Base-by-base conservation (phyloP, 2,888 invertebrate species). In the Ectobius pallidus region DNA sequence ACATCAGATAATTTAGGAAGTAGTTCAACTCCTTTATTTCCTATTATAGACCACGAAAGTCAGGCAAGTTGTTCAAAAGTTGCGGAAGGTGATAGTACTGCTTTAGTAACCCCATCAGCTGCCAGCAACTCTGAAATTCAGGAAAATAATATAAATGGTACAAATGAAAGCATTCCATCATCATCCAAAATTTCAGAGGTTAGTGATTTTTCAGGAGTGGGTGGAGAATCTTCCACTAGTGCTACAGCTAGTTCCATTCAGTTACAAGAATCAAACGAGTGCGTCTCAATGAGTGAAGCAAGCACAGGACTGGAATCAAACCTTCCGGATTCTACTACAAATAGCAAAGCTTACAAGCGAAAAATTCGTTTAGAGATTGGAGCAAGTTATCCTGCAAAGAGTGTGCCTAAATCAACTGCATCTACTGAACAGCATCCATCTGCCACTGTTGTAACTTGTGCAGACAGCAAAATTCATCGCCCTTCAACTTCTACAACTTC, bases 311-410 rank as follows among this genome's bases (percentile, higher is more conserved):
- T 44, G n/a, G 69, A 69, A 27, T 32, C 69, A 2, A 72, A 63
- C 55, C 52, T 74, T n/a, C 72, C 74, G 16, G 75, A 76, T 46
- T 73, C 75, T 0, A 74, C 74, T 3, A 74, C 74, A 22, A 74
- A 58, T 18, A 69, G 55, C 20, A 87, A 87, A 79, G 85, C 83
- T 14, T 87, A 87, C 78, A 85, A 87, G 78, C 81, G 88, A 65
- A 88, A 87, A 77, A 83, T 84, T 73, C 82, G 87, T 69, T 84
- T 88, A 30, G 85, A 84, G 76, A 82, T 84, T 81, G 80, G 83
- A 80, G 79, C 81, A 79, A 71, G 79, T 20, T 67, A 42, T n/a
- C 67, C 67, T 11, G 18, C 67, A 14, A 55, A 44, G 9, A 52
- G 34, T 55, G 22, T 69, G 55, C 52, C 52, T 39, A 69, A 69